Conservation (phyloP, 2,888 invertebrate species). For the Drosophila imparisetae region DNA sequence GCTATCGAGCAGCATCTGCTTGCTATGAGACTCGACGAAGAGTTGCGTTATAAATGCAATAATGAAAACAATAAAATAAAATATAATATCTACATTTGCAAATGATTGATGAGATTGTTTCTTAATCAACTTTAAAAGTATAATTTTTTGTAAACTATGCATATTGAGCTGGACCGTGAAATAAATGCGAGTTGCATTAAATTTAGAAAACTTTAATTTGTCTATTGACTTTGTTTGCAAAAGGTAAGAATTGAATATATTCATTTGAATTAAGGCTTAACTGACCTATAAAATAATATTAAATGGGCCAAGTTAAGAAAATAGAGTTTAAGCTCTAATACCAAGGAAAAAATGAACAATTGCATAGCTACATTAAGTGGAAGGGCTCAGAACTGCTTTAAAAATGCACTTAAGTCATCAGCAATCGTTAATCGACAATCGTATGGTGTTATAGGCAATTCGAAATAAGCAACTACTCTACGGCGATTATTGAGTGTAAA, state of each 20-base stretch:
- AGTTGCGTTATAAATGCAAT: neutral
- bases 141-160: neutral
- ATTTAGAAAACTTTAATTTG: neutral
- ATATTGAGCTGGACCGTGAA: neutral
- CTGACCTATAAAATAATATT: neutral
- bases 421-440: neutral
- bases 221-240: neutral
- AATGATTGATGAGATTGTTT: neutral
- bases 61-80: neutral
- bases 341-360: neutral
- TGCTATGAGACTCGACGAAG: slow-evolving; percentile 18
- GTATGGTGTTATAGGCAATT: neutral
- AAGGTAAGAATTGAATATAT: too few relatives aligned
- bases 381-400: neutral
- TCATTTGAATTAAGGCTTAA: too few relatives aligned
- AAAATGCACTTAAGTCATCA: neutral
- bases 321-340: neutral
- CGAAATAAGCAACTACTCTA: too few relatives aligned
- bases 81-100: neutral
- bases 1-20: slow-evolving; percentile 8
- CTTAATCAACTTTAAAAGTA: neutral
- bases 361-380: neutral
- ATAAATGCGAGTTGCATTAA: neutral
- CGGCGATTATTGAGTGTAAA: neutral
- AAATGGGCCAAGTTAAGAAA: neutral